phyloP scores from a whole-genome alignment of 2,797 vertebrate species.

The Mareca strepera region DNA sequence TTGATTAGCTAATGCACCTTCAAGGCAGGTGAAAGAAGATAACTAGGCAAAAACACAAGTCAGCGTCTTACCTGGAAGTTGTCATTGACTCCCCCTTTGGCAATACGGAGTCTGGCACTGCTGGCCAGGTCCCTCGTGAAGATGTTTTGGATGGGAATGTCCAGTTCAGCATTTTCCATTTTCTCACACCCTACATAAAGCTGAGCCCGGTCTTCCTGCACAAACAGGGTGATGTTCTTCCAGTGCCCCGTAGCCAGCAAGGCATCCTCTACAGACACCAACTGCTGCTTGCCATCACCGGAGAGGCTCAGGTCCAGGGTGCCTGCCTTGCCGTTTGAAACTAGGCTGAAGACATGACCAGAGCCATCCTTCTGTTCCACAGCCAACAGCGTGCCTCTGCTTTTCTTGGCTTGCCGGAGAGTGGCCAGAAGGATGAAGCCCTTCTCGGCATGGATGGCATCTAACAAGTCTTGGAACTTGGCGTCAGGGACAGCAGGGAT shows the following conservation, averaged over 20 bases:
- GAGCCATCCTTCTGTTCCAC: slow-evolving; percentile 89
- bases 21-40: background rate
- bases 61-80: slow-evolving; percentile 89
- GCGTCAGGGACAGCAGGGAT: slow-evolving; percentile 90
- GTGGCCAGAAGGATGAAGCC: slow-evolving; percentile 94
- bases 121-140: slow-evolving; percentile 87
- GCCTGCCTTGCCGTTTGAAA: slow-evolving; percentile 92
- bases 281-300: slow-evolving; percentile 83
- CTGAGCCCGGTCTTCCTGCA: slow-evolving; percentile 93
- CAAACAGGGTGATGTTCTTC: slow-evolving; percentile 96
- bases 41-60: background rate
- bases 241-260: slow-evolving; percentile 90
- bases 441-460: slow-evolving; percentile 90
- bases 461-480: slow-evolving; percentile 93
- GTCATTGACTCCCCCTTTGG: slow-evolving; percentile 90
- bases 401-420: slow-evolving; percentile 91
- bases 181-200: slow-evolving; percentile 95
- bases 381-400: slow-evolving; percentile 87
- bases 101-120: slow-evolving; percentile 86
- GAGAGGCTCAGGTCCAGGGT: slow-evolving; percentile 92
- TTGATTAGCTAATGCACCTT: background rate
- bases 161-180: slow-evolving; percentile 89
- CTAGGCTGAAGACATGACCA: slow-evolving; percentile 90
- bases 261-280: slow-evolving; percentile 92
- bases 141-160: slow-evolving; percentile 89